Evolutionary conservation across 1,140 invertebrate genomes (phyloP).

Genomic region (Riptortus pedestris): DNA sequence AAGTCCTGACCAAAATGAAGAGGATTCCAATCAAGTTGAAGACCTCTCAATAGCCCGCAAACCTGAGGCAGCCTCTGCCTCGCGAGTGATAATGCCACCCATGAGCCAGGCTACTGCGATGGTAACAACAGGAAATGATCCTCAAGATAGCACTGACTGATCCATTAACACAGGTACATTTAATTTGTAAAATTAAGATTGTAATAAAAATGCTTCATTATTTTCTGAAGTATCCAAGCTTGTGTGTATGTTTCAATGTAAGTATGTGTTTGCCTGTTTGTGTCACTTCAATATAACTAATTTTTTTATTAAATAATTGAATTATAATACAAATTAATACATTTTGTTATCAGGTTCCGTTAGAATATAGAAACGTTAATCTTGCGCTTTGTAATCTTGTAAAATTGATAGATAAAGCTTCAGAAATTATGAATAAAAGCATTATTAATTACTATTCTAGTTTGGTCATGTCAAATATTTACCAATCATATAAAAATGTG

Average conservation of each 20-base stretch:
- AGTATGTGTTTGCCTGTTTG: neutral
- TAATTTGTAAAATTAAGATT: neutral
- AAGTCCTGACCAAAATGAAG: conserved; percentile 20
- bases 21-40: conserved; percentile 40
- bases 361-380: neutral
- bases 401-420: neutral
- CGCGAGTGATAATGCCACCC: conserved; percentile 35
- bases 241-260: neutral
- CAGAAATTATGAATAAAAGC: neutral
- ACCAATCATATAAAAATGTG: too few relatives aligned
- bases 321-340: too few relatives aligned
- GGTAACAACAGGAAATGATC: conserved; percentile 31
- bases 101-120: conserved; percentile 33
- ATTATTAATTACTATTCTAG: neutral
- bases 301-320: neutral
- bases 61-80: conserved; percentile 31
- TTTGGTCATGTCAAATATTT: too few relatives aligned
- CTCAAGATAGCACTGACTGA: conserved; percentile 27
- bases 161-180: neutral
- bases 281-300: neutral
- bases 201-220: conserved; percentile 9
- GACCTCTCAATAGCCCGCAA: conserved; percentile 41
- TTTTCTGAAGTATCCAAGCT: neutral
- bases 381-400: neutral
- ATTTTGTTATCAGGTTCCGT: neutral